A percentile compares a stretch with the other conserved stretches of the same genome.
phyloP scores from a whole-genome alignment of 2,797 vertebrate genomes.

The Aeoliscus strigatus region DNA sequence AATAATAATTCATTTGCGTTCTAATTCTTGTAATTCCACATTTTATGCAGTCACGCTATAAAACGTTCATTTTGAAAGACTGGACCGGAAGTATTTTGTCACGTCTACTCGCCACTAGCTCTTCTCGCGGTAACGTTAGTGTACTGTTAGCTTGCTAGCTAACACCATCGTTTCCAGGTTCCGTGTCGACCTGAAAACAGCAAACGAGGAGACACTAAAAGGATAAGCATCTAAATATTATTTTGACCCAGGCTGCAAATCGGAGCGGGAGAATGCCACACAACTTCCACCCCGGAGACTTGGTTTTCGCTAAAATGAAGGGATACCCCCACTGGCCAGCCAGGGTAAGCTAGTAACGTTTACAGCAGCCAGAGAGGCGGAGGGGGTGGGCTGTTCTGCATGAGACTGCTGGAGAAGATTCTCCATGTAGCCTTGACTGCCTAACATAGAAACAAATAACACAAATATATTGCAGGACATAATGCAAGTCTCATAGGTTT shows the following conservation, averaged over 20 bases:
- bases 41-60: too few species aligned
- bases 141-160: slow-evolving; percentile 62
- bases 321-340: slow-evolving; percentile 65
- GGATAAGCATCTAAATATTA: slow-evolving; percentile 21
- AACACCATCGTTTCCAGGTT: slow-evolving; percentile 69
- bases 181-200: slow-evolving; percentile 67
- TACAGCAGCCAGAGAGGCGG: too few species aligned
- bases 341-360: too few species aligned
- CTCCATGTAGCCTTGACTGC: too few species aligned
- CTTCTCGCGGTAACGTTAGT: slow-evolving; percentile 66
- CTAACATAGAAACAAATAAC: too few species aligned
- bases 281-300: slow-evolving; percentile 46
- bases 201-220: slow-evolving; percentile 45
- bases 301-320: slow-evolving; percentile 70
- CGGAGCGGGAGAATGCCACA: slow-evolving; percentile 37
- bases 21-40: too few species aligned
- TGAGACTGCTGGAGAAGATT: too few species aligned
- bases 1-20: too few species aligned
- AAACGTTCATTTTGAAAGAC: too few species aligned
- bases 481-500: too few species aligned
- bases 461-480: too few species aligned
- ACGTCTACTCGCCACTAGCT: slow-evolving; percentile 25
- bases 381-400: too few species aligned
- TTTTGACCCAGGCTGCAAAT: slow-evolving; percentile 41
- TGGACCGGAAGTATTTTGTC: slow-evolving; percentile 36